phyloP scores from a whole-genome alignment of 2,113 vertebrate genomes.

The Poeciliopsis retropinna region DNA sequence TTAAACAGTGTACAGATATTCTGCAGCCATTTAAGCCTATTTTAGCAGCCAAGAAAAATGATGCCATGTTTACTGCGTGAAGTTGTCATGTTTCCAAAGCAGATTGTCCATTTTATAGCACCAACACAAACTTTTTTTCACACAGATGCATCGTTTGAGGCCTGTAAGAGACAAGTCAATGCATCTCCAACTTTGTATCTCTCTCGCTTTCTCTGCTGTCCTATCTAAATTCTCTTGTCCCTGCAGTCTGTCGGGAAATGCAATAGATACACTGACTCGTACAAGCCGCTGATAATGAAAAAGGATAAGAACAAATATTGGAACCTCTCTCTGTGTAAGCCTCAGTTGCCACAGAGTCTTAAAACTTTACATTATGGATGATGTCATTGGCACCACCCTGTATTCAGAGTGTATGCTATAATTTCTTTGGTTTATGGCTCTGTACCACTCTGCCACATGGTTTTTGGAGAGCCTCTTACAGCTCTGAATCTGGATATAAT shows the following conservation, averaged over 20 bases:
- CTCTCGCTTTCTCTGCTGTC: conserved; percentile 18
- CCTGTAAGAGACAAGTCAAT: conserved; percentile 36
- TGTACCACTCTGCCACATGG: conserved; percentile 19
- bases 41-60: conserved; percentile 23
- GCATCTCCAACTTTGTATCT: conserved; percentile 50
- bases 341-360: conserved; percentile 3
- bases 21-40: neutral
- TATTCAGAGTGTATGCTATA: conserved; percentile 14
- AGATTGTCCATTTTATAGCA: conserved; percentile 8
- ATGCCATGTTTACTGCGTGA: conserved; percentile 6
- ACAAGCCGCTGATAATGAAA: conserved; percentile 52
- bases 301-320: conserved; percentile 36
- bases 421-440: neutral
- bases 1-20: conserved; percentile 16
- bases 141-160: conserved; percentile 40
- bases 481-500: conserved; percentile 27
- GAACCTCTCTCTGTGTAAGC: conserved; percentile 42
- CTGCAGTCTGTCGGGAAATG: conserved; percentile 35
- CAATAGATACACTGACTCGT: conserved; percentile 48
- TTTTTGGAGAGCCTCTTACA: conserved; percentile 7
- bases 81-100: conserved; percentile 5
- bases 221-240: conserved; percentile 57
- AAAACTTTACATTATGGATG: conserved; percentile 33
- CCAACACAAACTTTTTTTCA: conserved; percentile 20
- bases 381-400: conserved; percentile 35